Percentiles rank a stretch among this genome's conserved stretches.
Conservation (phyloP, 2,888 invertebrate species). For the Beris chalybata region DNA sequence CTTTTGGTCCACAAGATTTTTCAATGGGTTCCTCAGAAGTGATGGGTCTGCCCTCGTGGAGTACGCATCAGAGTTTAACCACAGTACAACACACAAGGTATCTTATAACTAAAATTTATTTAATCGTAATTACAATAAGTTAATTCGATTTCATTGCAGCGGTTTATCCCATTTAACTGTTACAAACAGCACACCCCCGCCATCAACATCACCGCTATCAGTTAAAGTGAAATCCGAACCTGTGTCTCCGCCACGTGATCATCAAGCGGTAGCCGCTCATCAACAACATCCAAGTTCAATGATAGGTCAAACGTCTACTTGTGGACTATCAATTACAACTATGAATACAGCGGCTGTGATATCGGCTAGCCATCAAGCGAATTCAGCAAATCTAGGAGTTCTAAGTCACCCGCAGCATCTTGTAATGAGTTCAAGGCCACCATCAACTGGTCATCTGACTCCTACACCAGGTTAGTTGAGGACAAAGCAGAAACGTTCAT, state of each 20-base stretch:
- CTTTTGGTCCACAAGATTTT: slow-evolving; percentile 77
- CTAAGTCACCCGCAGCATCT: slow-evolving; percentile 60
- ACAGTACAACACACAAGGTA: slow-evolving; percentile 70
- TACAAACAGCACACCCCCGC: slow-evolving; percentile 73
- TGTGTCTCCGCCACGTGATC: slow-evolving; percentile 87
- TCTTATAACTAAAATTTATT: slow-evolving; percentile 1
- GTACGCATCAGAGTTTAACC: slow-evolving; percentile 69
- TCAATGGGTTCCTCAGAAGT: slow-evolving; percentile 69
- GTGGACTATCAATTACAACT: slow-evolving; percentile 47
- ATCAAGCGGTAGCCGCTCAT: slow-evolving; percentile 42
- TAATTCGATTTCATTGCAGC: slow-evolving; percentile 46
- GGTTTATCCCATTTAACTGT: slow-evolving; percentile 78
- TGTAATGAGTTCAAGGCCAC: slow-evolving; percentile 60
- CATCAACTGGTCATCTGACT: slow-evolving; percentile 63
- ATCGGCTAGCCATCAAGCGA: slow-evolving; percentile 48
- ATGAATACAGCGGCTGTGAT: slow-evolving; percentile 48
- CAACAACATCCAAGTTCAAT: slow-evolving; percentile 42
- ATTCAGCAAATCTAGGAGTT: slow-evolving; percentile 58
- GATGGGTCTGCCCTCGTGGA: slow-evolving; percentile 66
- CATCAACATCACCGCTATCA: slow-evolving; percentile 77
- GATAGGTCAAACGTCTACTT: slow-evolving; percentile 41
- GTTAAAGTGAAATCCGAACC: slow-evolving; percentile 95
- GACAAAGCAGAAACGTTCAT: background rate
- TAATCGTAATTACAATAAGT: background rate
- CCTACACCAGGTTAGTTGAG: slow-evolving; percentile 59